Evolutionary conservation across 2,888 invertebrate species (phyloP).

Genomic region (Heliconius aoede): DNA sequence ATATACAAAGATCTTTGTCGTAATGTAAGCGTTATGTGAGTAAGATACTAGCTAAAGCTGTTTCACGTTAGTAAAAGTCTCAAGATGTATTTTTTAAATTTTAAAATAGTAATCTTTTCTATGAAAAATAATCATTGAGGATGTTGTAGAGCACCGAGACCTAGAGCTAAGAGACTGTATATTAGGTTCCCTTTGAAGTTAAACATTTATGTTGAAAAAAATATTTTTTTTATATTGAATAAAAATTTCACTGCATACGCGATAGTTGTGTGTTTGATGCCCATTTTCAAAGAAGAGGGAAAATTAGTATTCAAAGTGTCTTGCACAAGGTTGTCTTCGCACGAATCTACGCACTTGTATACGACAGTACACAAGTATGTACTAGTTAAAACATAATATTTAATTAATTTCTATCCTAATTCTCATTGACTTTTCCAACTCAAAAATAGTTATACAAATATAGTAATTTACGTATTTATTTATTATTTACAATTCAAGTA

Average conservation of each 20-base stretch:
- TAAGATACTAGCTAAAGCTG: background rate
- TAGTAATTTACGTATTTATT: too few species aligned
- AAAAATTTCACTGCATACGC: background rate
- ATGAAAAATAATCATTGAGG: too few species aligned
- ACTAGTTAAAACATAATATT: background rate
- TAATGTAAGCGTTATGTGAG: conserved; percentile 7
- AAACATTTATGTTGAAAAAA: too few species aligned
- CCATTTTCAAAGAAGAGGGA: background rate
- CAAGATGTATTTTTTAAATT: background rate
- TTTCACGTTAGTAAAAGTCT: background rate
- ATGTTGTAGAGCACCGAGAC: too few species aligned
- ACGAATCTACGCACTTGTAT: too few species aligned
- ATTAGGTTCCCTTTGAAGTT: too few species aligned
- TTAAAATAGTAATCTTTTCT: background rate
- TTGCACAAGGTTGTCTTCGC: background rate
- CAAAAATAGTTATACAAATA: too few species aligned
- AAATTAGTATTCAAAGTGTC: background rate
- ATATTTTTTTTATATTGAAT: too few species aligned
- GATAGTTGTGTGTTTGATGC: background rate
- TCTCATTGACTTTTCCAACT: too few species aligned
- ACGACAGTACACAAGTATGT: too few species aligned
- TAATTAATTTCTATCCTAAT: background rate
- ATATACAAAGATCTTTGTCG: background rate
- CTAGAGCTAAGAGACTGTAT: too few species aligned
- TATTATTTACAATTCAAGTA: background rate